Evolutionary conservation across 2,888 invertebrate genomes (phyloP), one percentile per base, ranked within the genome.

Genomic region (Sphaeridia pumilis): DNA sequence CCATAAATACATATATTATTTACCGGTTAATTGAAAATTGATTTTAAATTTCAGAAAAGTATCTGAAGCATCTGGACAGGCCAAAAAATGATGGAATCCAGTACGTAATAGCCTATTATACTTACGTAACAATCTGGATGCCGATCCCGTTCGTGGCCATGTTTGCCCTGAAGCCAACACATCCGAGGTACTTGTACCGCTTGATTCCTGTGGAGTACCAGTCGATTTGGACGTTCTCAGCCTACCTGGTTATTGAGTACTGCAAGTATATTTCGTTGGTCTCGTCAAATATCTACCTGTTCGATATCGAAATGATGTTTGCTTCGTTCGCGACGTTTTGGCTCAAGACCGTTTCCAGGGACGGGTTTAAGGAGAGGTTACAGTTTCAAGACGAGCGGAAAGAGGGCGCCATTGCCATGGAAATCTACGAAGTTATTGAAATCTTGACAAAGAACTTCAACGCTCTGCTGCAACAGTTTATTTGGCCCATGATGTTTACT

Each of bases 41-140:
- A n/a, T n/a, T n/a, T n/a, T n/a, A n/a, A n/a, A n/a, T 38, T 38
- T 38, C 38, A 38, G 38, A 38, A 38, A 38, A 7, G 17, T 38
- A 17, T 5, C 5, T 14, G 10, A 14, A 7, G 4, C 10, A 20
- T 12, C 5, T 38, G 5, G 5, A 5, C 12, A 5, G 17, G 12
- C 17, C 17, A 38, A 14, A 17, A 17, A 14, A 14, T 17, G 38
- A 38, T 17, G 7, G 7, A 5, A 17, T 38, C 5, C 38, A 38
- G 20, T 17, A 14, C 38, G 38, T 38, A 14, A 5, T 38, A 14
- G 12, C 12, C 5, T 20, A 17, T 12, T 38, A 38, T 17, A 38
- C 7, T 38, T 14, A 5, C 17, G 38, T 5, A 38, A 17, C 20
- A 14, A 14, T 17, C 5, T 5, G 5, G 12, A 14, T 38, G 20